These are phyloP conservation scores for Echiichthys vipera DNA, from an alignment of 2,797 vertebrate genomes.

Conservation along the genomic window DNA sequence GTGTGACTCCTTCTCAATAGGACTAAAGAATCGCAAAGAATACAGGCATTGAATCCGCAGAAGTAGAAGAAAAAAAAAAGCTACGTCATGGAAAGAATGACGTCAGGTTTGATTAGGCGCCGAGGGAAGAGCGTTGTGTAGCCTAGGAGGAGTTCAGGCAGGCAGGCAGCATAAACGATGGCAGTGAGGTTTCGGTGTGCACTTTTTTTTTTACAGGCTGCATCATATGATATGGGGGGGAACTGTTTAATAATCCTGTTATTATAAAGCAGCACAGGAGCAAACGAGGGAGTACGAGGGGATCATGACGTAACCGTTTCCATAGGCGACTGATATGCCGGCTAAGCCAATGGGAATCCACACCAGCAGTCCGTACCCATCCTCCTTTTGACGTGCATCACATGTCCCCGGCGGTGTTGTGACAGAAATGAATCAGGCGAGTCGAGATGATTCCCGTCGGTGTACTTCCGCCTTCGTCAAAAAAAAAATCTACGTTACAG, in stretches of 20 bases:
- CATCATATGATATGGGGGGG: slow-evolving; percentile 57
- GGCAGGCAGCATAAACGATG: slow-evolving; percentile 41
- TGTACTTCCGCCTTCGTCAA: slow-evolving; percentile 62
- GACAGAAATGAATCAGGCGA: slow-evolving; percentile 52
- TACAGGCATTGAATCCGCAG: slow-evolving; percentile 71
- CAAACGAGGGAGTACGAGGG: slow-evolving; percentile 61
- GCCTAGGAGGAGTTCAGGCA: slow-evolving; percentile 68
- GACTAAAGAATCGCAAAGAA: slow-evolving; percentile 70
- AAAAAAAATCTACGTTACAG: background rate
- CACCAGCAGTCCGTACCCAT: slow-evolving; percentile 71
- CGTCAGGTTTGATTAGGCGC: slow-evolving; percentile 87
- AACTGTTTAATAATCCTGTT: slow-evolving; percentile 70
- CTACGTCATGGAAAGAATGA: slow-evolving; percentile 91
- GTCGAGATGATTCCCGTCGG: background rate
- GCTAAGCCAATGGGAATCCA: slow-evolving; percentile 84
- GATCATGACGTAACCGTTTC: slow-evolving; percentile 86
- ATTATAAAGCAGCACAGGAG: slow-evolving; percentile 70
- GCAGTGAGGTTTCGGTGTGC: slow-evolving; percentile 28
- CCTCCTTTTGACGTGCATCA: slow-evolving; percentile 82
- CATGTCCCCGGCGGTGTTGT: slow-evolving; percentile 81
- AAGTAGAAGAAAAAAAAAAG: slow-evolving; percentile 61
- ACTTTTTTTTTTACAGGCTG: slow-evolving; percentile 46
- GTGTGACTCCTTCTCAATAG: slow-evolving; percentile 35
- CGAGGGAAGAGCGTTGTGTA: slow-evolving; percentile 79
- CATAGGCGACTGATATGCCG: slow-evolving; percentile 84